Base-by-base conservation (phyloP, 1,140 invertebrate species). In the Marisa cornuarietis region DNA sequence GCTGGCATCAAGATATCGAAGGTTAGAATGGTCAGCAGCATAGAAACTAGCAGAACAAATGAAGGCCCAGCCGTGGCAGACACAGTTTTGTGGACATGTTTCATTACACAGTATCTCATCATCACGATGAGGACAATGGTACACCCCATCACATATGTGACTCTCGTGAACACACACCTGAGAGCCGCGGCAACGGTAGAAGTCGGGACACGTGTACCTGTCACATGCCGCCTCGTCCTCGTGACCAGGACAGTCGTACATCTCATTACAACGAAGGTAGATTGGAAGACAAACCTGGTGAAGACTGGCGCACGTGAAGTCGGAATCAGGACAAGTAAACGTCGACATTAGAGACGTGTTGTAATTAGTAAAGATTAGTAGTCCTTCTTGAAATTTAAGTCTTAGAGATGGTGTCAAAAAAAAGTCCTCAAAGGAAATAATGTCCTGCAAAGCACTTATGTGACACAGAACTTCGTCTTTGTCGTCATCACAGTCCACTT, bases 61-160 rank as follows among this genome's bases (percentile, higher is more conserved):
- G n/a, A 79, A 61, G 20, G 73, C 49, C 24, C 24, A 54, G 54
- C 65, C 75, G 63, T n/a, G 26, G 49, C 75, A 83, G 9, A 42
- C 49, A 49, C 79, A 83, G 26, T 42, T 63, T 87, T 61, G 85
- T 90, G 72, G 72, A 51, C 72, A 74, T 91, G 62, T 72, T 58
- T 71, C 24, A 24, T 80, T 24, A 76, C 76, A 83, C n/a, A 79
- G 58, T 66, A 75, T 22, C 26, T 81, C 79, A 51, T 83, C 75
- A 54, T 81, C 79, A 58, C 73, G 49, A 24, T 79, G 71, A 54
- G 76, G 80, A 79, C 76, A 81, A 31, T 82, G 58, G 62, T 20
- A 26, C 22, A 61, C n/a, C 22, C 65, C 69, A 76, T 76, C 73
- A 31, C 75, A 78, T 3, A 81, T 51, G 31, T 77, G 66, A 18